Base-by-base conservation (phyloP, 2,888 invertebrate genomes). In the Crocallis elinguaria region DNA sequence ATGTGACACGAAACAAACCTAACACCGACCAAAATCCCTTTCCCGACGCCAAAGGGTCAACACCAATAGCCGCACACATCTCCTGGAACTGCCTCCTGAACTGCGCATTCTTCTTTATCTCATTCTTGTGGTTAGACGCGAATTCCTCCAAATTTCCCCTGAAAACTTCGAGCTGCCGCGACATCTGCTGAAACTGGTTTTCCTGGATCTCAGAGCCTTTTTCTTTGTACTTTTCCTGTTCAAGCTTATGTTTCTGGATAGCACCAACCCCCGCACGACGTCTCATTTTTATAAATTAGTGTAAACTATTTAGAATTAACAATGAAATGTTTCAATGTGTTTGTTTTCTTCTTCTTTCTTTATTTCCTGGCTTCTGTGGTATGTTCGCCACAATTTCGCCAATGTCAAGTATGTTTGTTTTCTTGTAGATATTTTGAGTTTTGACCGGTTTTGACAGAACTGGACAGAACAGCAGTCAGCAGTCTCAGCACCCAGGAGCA, bases 51-150 rank as follows among this genome's bases (percentile, higher is more conserved):
- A 99, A 84, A 0, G 99, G 99, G 84, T 99, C 99, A 0, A 99
- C 99, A 0, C 98, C 99, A 58, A 99, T 99, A 0, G 98, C 96
- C 0, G 99, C 97, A 86, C 99, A 99, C 99, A 99, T 99, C 85
- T 98, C 98, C 74, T 98, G 98, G 80, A 99, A 99, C 84, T 99
- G 98, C 45, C 96, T 93, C 25, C 99, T 94, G 77, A 99, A 99
- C 70, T 97, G 96, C 0, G 98, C 94, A 81, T 99, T 97, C 81
- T 98, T 98, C 64, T 95, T 95, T 35, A 99, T 99, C 77, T 99
- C 98, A 66, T 93, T 96, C 75, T 98, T 97, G 79, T 99, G 98
- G 68, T 98, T 98, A 2, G 95, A 92, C 0, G 99, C 98, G 81
- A 99, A 99, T 67, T 98, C 97, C 83, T 99, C 98, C 29, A 99